phyloP scores from a whole-genome alignment of 2,888 invertebrate species.

The Epistrophella euchroma region DNA sequence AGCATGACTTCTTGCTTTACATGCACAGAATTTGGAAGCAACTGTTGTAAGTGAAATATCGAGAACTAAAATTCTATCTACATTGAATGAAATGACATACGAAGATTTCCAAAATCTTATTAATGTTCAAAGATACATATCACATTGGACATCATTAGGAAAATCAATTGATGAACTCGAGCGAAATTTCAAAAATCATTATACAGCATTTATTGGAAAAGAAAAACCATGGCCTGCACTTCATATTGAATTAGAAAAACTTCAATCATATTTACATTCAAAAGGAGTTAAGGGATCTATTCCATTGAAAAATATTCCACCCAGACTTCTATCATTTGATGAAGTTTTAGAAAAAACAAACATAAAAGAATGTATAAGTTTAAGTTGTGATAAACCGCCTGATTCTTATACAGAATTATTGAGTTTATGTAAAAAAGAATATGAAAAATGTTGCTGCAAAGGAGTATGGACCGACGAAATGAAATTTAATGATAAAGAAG shows the following conservation, averaged over 20 bases:
- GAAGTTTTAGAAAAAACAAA: conserved; percentile 56
- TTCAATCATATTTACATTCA: conserved; percentile 12
- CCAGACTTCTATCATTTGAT: conserved; percentile 44
- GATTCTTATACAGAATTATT: conserved; percentile 29
- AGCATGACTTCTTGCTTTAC: neutral
- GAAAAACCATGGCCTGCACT: conserved; percentile 21
- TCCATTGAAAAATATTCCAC: conserved; percentile 47
- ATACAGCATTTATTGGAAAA: conserved; percentile 22
- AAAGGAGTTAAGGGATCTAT: conserved; percentile 26
- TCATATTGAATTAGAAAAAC: conserved; percentile 5
- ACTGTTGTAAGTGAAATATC: neutral
- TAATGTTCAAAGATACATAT: conserved; percentile 7
- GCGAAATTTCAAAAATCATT: neutral
- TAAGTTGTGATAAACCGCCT: conserved; percentile 28
- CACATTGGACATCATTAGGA: neutral
- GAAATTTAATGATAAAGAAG: conserved; percentile 12
- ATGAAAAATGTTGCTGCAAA: conserved; percentile 37
- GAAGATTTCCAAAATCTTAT: conserved; percentile 49
- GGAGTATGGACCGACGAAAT: conserved; percentile 46
- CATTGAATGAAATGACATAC: conserved; percentile 47
- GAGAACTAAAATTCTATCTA: conserved; percentile 17
- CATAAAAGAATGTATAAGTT: conserved; percentile 43
- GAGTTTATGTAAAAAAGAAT: conserved; percentile 33
- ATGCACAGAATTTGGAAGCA: conserved; percentile 6
- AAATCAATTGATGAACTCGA: neutral